phyloP scores from a whole-genome alignment of 2,113 vertebrate species.

The Thunnus thynnus region DNA sequence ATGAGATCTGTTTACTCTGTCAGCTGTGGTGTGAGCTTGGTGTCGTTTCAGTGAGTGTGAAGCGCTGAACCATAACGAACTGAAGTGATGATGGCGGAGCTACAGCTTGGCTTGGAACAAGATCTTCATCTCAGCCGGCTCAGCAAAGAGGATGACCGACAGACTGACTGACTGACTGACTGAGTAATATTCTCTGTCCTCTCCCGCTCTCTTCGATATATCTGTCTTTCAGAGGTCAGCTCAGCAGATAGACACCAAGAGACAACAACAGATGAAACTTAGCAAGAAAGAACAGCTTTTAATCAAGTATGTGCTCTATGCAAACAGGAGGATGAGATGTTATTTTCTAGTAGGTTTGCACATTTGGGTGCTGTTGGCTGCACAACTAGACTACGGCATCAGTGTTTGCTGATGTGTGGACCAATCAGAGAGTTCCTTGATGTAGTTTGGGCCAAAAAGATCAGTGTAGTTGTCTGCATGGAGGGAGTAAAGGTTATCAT shows the following conservation, averaged over 20 bases:
- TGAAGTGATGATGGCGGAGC: slow-evolving; percentile 47
- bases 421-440: slow-evolving; percentile 74
- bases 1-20: slow-evolving; percentile 53
- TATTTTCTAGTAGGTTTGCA: not conserved
- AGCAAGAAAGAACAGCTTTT: not conserved
- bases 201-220: slow-evolving; percentile 22
- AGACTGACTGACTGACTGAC: slow-evolving; percentile 29
- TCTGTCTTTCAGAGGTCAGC: slow-evolving; percentile 43
- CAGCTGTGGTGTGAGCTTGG: slow-evolving; percentile 50
- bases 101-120: slow-evolving; percentile 79
- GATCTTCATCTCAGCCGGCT: slow-evolving; percentile 66
- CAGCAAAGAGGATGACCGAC: slow-evolving; percentile 50
- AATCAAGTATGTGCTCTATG: not conserved
- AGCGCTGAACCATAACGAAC: slow-evolving; percentile 55
- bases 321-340: not conserved
- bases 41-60: slow-evolving; percentile 52
- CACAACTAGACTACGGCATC: slow-evolving; percentile 29
- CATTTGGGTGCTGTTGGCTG: too few species aligned
- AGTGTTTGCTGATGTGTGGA: slow-evolving; percentile 63
- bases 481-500: slow-evolving; percentile 56
- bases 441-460: slow-evolving; percentile 63
- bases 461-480: slow-evolving; percentile 70
- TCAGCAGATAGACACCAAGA: slow-evolving; percentile 41
- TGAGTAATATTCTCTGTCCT: slow-evolving; percentile 27
- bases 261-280: not conserved